phyloP scores from a whole-genome alignment of 2,888 invertebrate genomes.

The Volucella zonaria region DNA sequence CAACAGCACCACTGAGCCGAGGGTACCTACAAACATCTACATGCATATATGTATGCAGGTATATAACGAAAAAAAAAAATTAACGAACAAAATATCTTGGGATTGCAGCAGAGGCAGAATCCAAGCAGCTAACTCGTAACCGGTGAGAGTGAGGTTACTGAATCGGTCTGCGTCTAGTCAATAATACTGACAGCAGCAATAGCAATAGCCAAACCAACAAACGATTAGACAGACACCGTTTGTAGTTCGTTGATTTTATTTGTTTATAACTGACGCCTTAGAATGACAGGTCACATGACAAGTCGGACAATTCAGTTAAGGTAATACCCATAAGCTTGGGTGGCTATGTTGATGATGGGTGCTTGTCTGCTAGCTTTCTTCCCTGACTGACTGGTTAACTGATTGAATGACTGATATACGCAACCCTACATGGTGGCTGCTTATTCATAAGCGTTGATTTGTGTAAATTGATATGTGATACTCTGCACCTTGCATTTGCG shows the following conservation, averaged over 20 bases:
- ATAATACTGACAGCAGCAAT: not conserved
- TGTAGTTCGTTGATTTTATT: constrained; percentile 61
- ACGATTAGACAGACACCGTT: constrained; percentile 39
- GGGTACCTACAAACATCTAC: not conserved
- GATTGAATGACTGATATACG: not conserved
- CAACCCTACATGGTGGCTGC: constrained; percentile 54
- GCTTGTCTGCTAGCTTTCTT: not conserved
- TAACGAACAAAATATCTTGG: constrained; percentile 9
- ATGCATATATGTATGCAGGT: not conserved
- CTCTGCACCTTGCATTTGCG: constrained; percentile 52
- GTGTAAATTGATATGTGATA: constrained; percentile 59
- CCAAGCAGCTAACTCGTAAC: not conserved
- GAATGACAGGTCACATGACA: constrained; percentile 67
- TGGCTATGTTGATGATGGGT: constrained; percentile 2
- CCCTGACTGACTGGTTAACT: no score
- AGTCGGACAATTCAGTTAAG: constrained; percentile 50
- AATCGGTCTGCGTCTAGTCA: constrained; percentile 49
- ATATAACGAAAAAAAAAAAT: not conserved
- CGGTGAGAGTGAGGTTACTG: constrained; percentile 55
- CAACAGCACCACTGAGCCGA: constrained; percentile 12
- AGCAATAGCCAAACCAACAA: constrained; percentile 16
- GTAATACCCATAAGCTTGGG: constrained; percentile 21
- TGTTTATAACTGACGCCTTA: constrained; percentile 69
- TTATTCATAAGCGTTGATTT: constrained; percentile 53
- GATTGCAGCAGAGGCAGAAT: constrained; percentile 57